Conservation (phyloP, 2,113 vertebrate genomes). For the Triplophysa tibetana region DNA sequence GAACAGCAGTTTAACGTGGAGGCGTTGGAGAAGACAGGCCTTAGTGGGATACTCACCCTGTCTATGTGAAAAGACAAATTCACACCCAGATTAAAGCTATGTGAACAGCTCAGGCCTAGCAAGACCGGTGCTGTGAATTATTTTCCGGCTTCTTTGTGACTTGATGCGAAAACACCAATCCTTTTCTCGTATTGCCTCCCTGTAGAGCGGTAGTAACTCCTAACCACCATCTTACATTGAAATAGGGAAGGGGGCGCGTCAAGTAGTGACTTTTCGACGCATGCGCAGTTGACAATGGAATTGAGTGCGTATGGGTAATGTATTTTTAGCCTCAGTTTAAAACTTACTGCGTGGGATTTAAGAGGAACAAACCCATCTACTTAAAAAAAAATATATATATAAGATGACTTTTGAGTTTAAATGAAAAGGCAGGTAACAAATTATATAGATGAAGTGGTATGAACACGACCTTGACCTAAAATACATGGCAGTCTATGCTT, state of each 20-base stretch:
- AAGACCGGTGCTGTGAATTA: conserved; percentile 43
- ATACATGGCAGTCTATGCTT: no score
- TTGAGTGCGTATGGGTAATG: conserved; percentile 42
- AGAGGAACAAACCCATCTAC: not conserved
- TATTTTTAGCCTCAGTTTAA: not conserved
- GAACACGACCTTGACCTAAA: no score
- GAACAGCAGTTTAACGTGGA: conserved; percentile 9
- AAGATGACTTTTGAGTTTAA: no score
- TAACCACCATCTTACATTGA: conserved; percentile 67
- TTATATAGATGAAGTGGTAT: no score
- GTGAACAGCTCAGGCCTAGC: conserved; percentile 50
- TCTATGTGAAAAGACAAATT: conserved; percentile 57
- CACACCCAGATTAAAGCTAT: conserved; percentile 57
- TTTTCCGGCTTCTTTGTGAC: conserved; percentile 45
- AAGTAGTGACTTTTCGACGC: conserved; percentile 45
- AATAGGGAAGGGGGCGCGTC: conserved; percentile 43
- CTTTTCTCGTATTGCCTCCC: conserved; percentile 54
- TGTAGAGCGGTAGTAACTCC: conserved; percentile 57
- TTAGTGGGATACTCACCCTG: conserved; percentile 66
- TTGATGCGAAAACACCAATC: conserved; percentile 54
- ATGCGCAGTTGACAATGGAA: conserved; percentile 44
- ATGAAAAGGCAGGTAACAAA: no score
- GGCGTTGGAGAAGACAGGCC: conserved; percentile 3
- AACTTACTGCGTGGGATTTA: no score
- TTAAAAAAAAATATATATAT: no score